phyloP scores from a whole-genome alignment of 2,888 invertebrate genomes.

The Latrodectus elegans region DNA sequence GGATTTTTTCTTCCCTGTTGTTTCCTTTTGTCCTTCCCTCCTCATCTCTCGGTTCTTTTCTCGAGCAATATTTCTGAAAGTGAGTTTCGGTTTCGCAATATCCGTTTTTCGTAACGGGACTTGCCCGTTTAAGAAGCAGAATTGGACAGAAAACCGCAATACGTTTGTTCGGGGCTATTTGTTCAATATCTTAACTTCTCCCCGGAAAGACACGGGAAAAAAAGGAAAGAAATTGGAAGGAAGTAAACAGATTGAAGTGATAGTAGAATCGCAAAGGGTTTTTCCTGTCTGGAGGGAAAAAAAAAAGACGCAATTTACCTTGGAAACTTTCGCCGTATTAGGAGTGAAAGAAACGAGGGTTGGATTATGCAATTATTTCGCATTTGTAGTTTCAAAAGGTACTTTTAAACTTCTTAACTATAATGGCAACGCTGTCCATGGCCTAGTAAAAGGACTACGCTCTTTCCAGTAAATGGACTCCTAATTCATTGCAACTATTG shows the following conservation, averaged over 20 bases:
- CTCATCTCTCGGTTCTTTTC: background rate
- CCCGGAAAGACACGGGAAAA: background rate
- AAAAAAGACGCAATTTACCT: no score
- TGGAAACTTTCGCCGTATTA: no score
- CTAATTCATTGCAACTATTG: no score
- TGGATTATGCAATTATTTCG: no score
- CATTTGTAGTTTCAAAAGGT: no score
- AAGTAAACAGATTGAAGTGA: background rate
- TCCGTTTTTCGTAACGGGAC: constrained; percentile 1
- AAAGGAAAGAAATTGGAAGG: background rate
- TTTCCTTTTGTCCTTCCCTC: constrained; percentile 3
- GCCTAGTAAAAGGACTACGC: no score
- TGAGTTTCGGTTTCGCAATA: constrained; percentile 5
- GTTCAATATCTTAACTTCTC: constrained; percentile 1
- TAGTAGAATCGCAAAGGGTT: no score
- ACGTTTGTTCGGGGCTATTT: background rate
- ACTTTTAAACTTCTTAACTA: no score
- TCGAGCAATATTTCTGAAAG: background rate
- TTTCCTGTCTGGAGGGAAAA: no score
- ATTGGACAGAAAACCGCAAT: constrained; percentile 1
- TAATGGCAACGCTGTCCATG: no score
- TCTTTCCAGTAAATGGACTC: no score
- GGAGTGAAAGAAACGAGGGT: no score
- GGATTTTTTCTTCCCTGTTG: background rate
- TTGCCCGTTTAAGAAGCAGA: background rate